phyloP scores from a whole-genome alignment of 2,113 vertebrate species.

The Macquaria ambigua region DNA sequence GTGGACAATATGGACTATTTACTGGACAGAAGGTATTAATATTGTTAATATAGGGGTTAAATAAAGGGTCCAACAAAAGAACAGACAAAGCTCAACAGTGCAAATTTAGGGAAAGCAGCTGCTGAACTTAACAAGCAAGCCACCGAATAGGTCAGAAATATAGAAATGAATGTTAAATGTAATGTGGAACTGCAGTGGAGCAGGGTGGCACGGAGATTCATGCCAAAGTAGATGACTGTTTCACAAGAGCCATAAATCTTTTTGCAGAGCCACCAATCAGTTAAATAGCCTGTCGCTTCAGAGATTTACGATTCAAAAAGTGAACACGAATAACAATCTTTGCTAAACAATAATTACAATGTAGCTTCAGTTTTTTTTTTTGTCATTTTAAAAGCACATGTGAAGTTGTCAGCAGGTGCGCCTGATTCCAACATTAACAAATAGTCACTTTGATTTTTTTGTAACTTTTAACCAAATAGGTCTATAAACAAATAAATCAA shows the following conservation, averaged over 20 bases:
- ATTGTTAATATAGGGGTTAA: too few species aligned
- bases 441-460: not conserved
- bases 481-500: too few species aligned
- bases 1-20: not conserved
- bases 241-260: too few species aligned
- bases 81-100: not conserved
- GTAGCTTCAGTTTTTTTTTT: not conserved
- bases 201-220: too few species aligned
- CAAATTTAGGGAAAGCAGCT: not conserved
- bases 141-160: too few species aligned
- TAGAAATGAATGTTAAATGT: too few species aligned
- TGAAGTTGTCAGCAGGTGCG: not conserved
- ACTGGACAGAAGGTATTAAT: not conserved
- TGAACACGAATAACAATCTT: not conserved
- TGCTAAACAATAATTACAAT: not conserved
- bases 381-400: too few species aligned
- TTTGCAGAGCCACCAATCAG: too few species aligned
- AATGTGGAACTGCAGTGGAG: too few species aligned
- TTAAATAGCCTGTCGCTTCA: not conserved
- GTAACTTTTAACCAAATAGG: not conserved
- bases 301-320: not conserved
- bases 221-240: too few species aligned
- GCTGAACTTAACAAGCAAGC: not conserved
- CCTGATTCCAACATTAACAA: not conserved
- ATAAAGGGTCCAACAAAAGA: not conserved